phyloP scores from a whole-genome alignment of 1,140 invertebrate genomes.

The Drosophila gunungcola region DNA sequence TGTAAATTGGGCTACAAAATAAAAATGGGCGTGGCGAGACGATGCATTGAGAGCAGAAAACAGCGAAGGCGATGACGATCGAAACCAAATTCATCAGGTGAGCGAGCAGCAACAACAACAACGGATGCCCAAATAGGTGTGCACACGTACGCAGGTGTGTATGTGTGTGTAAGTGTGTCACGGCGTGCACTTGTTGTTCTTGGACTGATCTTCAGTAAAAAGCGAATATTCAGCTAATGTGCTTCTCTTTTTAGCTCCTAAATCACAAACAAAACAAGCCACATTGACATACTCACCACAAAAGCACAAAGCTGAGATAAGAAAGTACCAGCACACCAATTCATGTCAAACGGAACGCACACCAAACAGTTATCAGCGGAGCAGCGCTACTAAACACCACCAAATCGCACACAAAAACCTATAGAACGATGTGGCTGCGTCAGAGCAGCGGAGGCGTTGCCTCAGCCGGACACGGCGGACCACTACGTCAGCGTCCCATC shows the following conservation, averaged over 20 bases:
- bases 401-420: constrained; percentile 24
- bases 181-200: constrained; percentile 41
- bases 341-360: constrained; percentile 46
- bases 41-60: constrained; percentile 26
- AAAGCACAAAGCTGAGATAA: constrained; percentile 66
- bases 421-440: constrained; percentile 87
- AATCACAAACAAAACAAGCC: constrained; percentile 35
- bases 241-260: constrained; percentile 56
- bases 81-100: constrained; percentile 59
- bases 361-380: constrained; percentile 39
- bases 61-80: constrained; percentile 36
- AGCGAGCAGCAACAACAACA: constrained; percentile 49
- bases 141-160: neutral
- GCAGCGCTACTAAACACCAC: neutral
- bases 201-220: constrained; percentile 4
- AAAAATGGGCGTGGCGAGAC: constrained; percentile 3
- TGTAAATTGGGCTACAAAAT: constrained; percentile 3
- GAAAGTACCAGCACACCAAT: constrained; percentile 20
- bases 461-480: constrained; percentile 25
- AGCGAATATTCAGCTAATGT: neutral
- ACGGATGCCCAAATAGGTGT: constrained; percentile 42
- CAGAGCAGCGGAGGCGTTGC: constrained; percentile 86
- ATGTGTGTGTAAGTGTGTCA: constrained; percentile 33
- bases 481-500: constrained; percentile 79
- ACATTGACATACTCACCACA: constrained; percentile 61